phyloP scores from a whole-genome alignment of 2,113 vertebrate genomes.

The Ginglymostoma cirratum region DNA sequence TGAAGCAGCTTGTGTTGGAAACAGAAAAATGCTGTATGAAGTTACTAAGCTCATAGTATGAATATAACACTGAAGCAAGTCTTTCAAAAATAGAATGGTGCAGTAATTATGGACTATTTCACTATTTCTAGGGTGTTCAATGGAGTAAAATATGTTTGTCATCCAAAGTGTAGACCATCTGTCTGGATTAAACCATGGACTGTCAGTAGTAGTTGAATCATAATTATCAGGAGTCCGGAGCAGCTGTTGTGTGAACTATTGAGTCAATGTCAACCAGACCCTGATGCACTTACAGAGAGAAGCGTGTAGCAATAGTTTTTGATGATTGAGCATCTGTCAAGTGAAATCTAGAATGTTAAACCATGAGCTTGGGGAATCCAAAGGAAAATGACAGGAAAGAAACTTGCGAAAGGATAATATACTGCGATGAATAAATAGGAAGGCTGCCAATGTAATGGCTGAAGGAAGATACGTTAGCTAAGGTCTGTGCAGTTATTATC shows the following conservation, averaged over 20 bases:
- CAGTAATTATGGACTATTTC: neutral
- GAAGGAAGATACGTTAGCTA: neutral
- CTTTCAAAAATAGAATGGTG: neutral
- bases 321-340: slow-evolving; percentile 14
- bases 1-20: neutral
- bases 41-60: neutral
- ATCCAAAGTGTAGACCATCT: slow-evolving; percentile 23
- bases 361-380: neutral
- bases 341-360: slow-evolving; percentile 17
- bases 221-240: slow-evolving; percentile 4
- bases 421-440: neutral
- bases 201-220: slow-evolving; percentile 5
- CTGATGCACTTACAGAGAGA: neutral
- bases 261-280: neutral
- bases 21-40: neutral
- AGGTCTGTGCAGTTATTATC: too few relatives aligned
- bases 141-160: slow-evolving; percentile 17
- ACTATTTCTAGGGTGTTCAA: neutral
- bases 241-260: slow-evolving; percentile 16
- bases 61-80: neutral
- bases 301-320: slow-evolving; percentile 12
- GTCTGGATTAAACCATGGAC: slow-evolving; percentile 15
- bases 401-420: neutral
- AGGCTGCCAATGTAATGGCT: neutral
- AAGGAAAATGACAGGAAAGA: slow-evolving; percentile 12